These are phyloP conservation scores for Hestina assimilis DNA, from an alignment of 1,140 invertebrate species.

Conservation along the genomic window DNA sequence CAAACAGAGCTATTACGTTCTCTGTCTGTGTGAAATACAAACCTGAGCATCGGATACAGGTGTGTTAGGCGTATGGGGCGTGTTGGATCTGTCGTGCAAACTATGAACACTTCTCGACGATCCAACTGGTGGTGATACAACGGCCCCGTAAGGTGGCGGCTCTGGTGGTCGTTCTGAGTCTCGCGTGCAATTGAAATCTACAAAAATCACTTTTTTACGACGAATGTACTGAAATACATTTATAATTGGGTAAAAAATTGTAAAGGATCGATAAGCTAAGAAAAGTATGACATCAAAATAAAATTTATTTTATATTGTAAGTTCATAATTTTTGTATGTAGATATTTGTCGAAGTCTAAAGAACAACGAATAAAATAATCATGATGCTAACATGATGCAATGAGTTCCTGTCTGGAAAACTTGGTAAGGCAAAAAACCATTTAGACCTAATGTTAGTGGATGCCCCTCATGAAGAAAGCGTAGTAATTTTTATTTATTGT, in stretches of 20 bases:
- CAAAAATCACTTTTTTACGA: neutral
- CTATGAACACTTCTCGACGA: constrained; percentile 58
- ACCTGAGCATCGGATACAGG: constrained; percentile 66
- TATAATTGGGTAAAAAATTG: neutral
- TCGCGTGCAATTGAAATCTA: constrained; percentile 62
- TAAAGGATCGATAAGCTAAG: too few species aligned
- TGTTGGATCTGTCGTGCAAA: constrained; percentile 54
- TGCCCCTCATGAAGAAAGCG: too few species aligned
- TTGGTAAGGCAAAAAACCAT: too few species aligned
- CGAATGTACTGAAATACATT: too few species aligned
- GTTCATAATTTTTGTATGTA: constrained; percentile 1
- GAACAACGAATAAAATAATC: too few species aligned
- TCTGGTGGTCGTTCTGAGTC: constrained; percentile 62
- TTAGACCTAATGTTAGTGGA: too few species aligned
- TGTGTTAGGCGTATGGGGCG: constrained; percentile 64
- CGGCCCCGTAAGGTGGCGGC: constrained; percentile 61
- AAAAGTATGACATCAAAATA: too few species aligned
- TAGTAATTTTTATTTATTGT: too few species aligned
- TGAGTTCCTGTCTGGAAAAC: too few species aligned
- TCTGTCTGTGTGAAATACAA: neutral
- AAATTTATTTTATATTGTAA: neutral
- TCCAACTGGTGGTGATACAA: constrained; percentile 57
- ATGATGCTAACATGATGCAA: too few species aligned
- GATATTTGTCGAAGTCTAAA: too few species aligned
- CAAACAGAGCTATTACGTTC: neutral